These are phyloP conservation scores for Suillia variegata DNA, from an alignment of 2,888 invertebrate genomes.

Conservation along the genomic window DNA sequence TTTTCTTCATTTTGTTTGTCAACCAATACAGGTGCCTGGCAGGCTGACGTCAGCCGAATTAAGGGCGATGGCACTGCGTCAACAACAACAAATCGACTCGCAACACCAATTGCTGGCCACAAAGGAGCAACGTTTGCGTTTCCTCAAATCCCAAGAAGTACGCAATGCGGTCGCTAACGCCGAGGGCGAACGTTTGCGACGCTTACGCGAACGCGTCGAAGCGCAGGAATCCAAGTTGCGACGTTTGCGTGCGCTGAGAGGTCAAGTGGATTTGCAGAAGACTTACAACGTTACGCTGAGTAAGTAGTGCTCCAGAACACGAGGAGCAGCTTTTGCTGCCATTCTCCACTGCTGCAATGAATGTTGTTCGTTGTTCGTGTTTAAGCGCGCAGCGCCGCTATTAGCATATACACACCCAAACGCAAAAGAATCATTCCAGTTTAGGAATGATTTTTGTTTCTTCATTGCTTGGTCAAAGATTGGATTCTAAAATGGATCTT, in stretches of 20 bases:
- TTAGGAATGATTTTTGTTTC: too few relatives aligned
- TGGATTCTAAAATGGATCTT: too few relatives aligned
- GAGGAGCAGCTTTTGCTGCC: too few relatives aligned
- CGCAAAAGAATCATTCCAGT: too few relatives aligned
- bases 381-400: too few relatives aligned
- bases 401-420: too few relatives aligned
- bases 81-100: conserved; percentile 97
- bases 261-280: conserved; percentile 92
- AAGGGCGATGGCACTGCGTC: conserved; percentile 96
- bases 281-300: conserved; percentile 89
- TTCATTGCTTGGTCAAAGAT: too few relatives aligned
- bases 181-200: conserved; percentile 85
- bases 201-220: conserved; percentile 89
- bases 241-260: conserved; percentile 86
- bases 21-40: conserved; percentile 81
- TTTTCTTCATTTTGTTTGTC: conserved; percentile 3
- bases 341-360: too few relatives aligned
- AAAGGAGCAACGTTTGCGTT: conserved; percentile 90
- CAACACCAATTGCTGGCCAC: conserved; percentile 90
- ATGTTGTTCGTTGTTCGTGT: too few relatives aligned
- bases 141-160: conserved; percentile 92
- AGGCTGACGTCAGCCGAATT: conserved; percentile 93
- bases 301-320: too few relatives aligned
- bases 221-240: conserved; percentile 93
- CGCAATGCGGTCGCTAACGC: conserved; percentile 66